phyloP scores from a whole-genome alignment of 37 sponge, comb jelly and placozoan genomes.

The Dysidea cf. avara region DNA sequence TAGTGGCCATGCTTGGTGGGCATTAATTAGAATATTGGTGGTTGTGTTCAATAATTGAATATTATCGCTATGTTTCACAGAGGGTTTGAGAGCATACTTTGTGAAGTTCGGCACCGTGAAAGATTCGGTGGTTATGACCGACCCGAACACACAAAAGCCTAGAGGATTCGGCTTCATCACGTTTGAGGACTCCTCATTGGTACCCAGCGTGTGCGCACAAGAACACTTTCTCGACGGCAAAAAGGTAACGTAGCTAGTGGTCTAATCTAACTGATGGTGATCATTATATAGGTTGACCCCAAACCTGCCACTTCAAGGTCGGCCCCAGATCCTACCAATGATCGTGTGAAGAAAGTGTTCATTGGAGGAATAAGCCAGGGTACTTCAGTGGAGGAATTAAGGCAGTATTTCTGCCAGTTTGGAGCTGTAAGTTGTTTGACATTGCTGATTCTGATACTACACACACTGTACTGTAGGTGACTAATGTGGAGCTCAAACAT shows the following conservation, averaged over 20 bases:
- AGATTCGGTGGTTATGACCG: constrained; percentile 60
- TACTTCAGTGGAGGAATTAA: constrained; percentile 40
- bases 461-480: constrained; percentile 1
- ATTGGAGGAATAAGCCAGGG: constrained; percentile 59
- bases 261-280: not conserved
- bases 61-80: not conserved
- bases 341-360: constrained; percentile 58
- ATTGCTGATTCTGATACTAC: not conserved
- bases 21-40: not conserved
- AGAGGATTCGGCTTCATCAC: constrained; percentile 81
- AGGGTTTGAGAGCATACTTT: constrained; percentile 51
- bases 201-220: constrained; percentile 7
- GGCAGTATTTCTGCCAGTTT: constrained; percentile 27
- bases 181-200: constrained; percentile 47
- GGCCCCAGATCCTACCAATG: too few species aligned
- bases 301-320: constrained; percentile 39
- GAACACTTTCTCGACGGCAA: constrained; percentile 49
- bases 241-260: not conserved
- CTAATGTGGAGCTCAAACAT: constrained; percentile 39
- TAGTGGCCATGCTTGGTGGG: not conserved
- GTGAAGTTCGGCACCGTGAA: constrained; percentile 55
- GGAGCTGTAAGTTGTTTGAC: constrained; percentile 30
- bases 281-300: constrained; percentile 53
- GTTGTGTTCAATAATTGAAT: not conserved
- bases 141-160: constrained; percentile 33